A percentile compares a stretch with the other conserved stretches of the same genome.
Conservation (phyloP, 1,140 invertebrate genomes). For the honey bee (Apis mellifera) region Amel_HAv3.1 CM009946.2:3199001-3199500, state of each 20-base stretch:
- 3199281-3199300: not conserved
- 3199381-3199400: no score
- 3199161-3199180: slow-evolving; percentile 78
- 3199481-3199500: no score
- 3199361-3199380: no score
- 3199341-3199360: no score
- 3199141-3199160: slow-evolving; percentile 80
- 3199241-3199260: slow-evolving; percentile 29
- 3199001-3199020: not conserved
- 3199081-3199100: slow-evolving; percentile 60
- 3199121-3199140: slow-evolving; percentile 78
- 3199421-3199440: no score
- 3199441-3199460: no score
- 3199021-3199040: not conserved
- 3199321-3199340: not conserved
- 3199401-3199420: no score
- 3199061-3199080: not conserved
- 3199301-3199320: not conserved
- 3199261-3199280: slow-evolving; percentile 42
- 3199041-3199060: not conserved
- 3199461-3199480: no score
- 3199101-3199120: slow-evolving; percentile 77
- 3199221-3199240: slow-evolving; percentile 71
- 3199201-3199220: slow-evolving; percentile 79
- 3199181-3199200: slow-evolving; percentile 79